A percentile compares a stretch with the other conserved stretches of the same genome.
These are phyloP conservation scores for Drosophila elegans DNA, from an alignment of 1,140 invertebrate species.

Conservation along the genomic window DNA sequence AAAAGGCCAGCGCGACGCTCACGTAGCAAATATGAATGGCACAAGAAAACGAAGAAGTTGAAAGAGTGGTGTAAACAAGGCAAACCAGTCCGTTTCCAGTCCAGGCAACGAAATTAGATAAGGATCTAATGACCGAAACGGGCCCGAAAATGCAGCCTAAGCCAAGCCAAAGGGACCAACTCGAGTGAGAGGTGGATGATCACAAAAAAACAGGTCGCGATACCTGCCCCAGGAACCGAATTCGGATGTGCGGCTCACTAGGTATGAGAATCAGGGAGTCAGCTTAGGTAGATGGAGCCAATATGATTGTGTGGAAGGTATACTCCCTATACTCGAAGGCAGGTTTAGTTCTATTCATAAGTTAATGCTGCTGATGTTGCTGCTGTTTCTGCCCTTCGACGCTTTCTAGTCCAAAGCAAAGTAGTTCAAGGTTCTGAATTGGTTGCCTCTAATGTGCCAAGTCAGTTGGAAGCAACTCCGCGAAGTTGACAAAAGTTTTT, in stretches of 20 bases:
- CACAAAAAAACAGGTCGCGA: conserved; percentile 40
- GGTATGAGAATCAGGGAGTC: conserved; percentile 36
- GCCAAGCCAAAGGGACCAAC: conserved; percentile 38
- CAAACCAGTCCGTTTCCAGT: conserved; percentile 64
- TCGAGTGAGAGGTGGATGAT: conserved; percentile 18
- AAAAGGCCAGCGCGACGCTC: conserved; percentile 59
- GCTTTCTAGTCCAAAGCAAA: conserved; percentile 23
- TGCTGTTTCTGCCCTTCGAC: conserved; percentile 27
- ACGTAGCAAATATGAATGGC: conserved; percentile 78
- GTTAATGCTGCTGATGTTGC: conserved; percentile 9
- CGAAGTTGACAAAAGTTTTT: conserved; percentile 37
- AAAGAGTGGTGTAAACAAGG: conserved; percentile 52
- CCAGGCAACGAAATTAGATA: conserved; percentile 69
- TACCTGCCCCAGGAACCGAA: conserved; percentile 34
- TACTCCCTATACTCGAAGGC: conserved; percentile 4
- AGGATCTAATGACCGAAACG: conserved; percentile 68
- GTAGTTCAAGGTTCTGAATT: conserved; percentile 54
- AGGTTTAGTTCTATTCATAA: conserved; percentile 49
- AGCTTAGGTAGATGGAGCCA: conserved; percentile 35
- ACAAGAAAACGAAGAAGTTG: conserved; percentile 8
- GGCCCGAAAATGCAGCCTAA: conserved; percentile 31
- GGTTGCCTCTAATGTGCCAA: conserved; percentile 43
- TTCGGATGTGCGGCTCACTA: conserved; percentile 73
- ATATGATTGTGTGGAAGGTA: neutral
- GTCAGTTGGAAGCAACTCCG: conserved; percentile 31